Base-by-base conservation (phyloP, 2,888 invertebrate species). In the Leistus spinibarbis region DNA sequence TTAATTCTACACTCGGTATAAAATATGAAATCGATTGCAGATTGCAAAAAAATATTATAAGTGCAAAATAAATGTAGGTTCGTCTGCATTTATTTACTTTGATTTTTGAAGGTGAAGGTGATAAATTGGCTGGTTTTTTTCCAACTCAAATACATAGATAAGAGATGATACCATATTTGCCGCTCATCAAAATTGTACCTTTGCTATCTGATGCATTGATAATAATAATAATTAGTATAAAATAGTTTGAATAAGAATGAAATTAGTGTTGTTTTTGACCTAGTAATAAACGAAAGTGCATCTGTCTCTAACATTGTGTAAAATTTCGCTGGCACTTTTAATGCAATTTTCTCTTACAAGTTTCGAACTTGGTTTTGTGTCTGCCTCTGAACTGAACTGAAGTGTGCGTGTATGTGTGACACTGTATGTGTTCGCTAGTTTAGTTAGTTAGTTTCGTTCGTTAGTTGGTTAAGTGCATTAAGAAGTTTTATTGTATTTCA, bases 271-370 rank as follows among this genome's bases (percentile, higher is more conserved):
- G n/a, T n/a, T n/a, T 19, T 4, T 73, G 73, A 73, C 73, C 73
- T 67, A 73, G 73, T 67, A 73, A 60, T 73, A 20, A 62, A 23
- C 23, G 67, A 67, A 73, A 73, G 73, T 73, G 73, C 73, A 73
- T 73, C 60, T 20, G 40, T 40, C 7, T 40, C 7, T 40, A 40
- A 40, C 40, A 40, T 40, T 40, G 40, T 40, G 40, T 40, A 40
- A 40, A 40, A 40, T 40, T 2, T 40, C 40, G 13, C 40, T 40
- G 5, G 5, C 7, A 40, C 1, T 40, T 40, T 40, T 40, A 40
- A 40, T 40, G 40, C 40, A 40, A 40, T 40, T 40, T 40, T 40
- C 40, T 40, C 40, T 40, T 40, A 40, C 40, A 13, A 40, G 40
- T 40, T 40, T 40, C 40, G 40, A 40, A 40, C 40, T 40, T 40